Conservation (phyloP, 2,888 invertebrate species). For the Lamellibrachia columna region DNA sequence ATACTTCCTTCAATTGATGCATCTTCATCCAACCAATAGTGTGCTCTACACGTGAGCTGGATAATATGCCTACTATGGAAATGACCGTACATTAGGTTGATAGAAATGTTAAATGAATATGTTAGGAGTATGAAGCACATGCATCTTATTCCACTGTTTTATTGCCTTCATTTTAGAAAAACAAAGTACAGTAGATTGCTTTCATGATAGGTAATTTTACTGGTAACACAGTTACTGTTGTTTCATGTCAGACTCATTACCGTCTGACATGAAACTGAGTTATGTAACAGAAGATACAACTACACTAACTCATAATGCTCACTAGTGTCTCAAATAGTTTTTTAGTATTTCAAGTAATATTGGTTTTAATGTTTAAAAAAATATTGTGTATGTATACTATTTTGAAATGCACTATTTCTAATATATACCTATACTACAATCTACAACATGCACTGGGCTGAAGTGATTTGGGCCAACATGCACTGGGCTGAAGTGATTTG, state of each 20-base stretch:
- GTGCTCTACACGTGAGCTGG: background rate
- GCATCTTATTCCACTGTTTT: background rate
- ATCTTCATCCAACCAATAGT: background rate
- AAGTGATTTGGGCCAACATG: background rate
- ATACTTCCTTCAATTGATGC: background rate
- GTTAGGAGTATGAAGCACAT: background rate
- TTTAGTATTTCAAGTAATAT: background rate
- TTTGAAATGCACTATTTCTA: background rate
- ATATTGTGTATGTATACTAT: background rate
- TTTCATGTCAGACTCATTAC: background rate
- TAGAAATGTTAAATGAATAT: background rate
- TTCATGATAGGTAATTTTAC: background rate
- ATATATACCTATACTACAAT: background rate
- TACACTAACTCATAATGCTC: background rate
- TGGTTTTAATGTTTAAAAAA: background rate
- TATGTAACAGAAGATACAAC: background rate
- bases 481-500: background rate
- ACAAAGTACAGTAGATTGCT: background rate
- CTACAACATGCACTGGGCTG: background rate
- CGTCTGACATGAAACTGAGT: background rate
- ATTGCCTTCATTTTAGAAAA: background rate
- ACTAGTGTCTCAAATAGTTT: background rate
- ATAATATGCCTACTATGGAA: background rate
- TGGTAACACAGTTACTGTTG: background rate
- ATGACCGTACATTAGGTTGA: background rate